phyloP scores from a whole-genome alignment of 1,140 invertebrate genomes.

The Nephila pilipes region DNA sequence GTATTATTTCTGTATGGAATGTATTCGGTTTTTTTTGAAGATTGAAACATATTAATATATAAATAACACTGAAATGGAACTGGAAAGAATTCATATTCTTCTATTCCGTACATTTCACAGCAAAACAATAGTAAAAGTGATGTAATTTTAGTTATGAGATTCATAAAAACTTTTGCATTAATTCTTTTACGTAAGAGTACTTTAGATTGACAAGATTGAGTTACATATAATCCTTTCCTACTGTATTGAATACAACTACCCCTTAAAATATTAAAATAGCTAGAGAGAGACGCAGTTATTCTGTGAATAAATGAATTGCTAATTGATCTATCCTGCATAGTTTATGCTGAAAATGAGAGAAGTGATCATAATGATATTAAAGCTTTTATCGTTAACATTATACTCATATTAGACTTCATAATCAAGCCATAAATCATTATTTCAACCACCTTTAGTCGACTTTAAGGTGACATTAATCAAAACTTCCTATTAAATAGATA shows the following conservation, averaged over 20 bases:
- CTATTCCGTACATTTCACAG: too few species aligned
- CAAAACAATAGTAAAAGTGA: too few species aligned
- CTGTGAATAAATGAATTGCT: slow-evolving; percentile 46
- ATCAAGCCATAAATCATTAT: slow-evolving; percentile 35
- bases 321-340: slow-evolving; percentile 60
- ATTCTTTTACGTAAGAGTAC: too few species aligned
- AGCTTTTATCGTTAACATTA: slow-evolving; percentile 7
- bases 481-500: neutral
- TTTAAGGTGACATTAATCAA: slow-evolving; percentile 37
- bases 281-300: slow-evolving; percentile 5
- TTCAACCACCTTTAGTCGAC: neutral
- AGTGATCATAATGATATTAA: slow-evolving; percentile 49
- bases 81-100: too few species aligned
- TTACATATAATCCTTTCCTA: neutral
- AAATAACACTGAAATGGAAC: too few species aligned
- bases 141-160: too few species aligned
- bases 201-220: neutral
- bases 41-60: too few species aligned
- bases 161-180: too few species aligned
- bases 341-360: slow-evolving; percentile 36
- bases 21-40: too few species aligned
- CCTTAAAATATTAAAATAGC: neutral
- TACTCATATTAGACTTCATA: slow-evolving; percentile 22
- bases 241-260: neutral
- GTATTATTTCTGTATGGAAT: too few species aligned